These are phyloP conservation scores for Spatulosminthurus flaviceps DNA, from an alignment of 2,888 invertebrate species.

Conservation along the genomic window DNA sequence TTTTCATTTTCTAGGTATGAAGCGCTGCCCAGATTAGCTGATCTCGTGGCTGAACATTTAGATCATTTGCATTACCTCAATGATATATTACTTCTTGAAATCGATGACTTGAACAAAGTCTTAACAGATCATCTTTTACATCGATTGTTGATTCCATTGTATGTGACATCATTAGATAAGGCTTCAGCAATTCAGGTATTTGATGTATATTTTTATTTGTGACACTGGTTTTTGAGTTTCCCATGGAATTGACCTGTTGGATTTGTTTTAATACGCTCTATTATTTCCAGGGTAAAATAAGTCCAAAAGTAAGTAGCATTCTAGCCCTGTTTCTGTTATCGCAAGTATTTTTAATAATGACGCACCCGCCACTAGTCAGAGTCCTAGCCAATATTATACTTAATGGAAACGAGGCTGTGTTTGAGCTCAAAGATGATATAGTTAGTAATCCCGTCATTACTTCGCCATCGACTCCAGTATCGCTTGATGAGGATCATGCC, in stretches of 20 bases:
- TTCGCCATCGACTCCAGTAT: slow-evolving; percentile 24
- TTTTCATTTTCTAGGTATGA: slow-evolving; percentile 75
- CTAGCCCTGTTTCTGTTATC: slow-evolving; percentile 90
- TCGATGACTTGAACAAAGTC: slow-evolving; percentile 91
- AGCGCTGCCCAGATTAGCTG: slow-evolving; percentile 87
- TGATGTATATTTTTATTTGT: slow-evolving; percentile 6
- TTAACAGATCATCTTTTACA: slow-evolving; percentile 92
- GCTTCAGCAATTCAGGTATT: slow-evolving; percentile 36
- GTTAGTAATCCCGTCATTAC: slow-evolving; percentile 30
- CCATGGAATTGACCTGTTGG: too few relatives aligned
- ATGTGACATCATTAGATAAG: slow-evolving; percentile 82
- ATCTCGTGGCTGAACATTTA: slow-evolving; percentile 94
- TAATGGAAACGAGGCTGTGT: slow-evolving; percentile 74
- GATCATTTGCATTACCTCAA: slow-evolving; percentile 98
- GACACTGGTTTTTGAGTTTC: too few relatives aligned
- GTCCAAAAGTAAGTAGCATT: slow-evolving; percentile 84
- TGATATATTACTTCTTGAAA: slow-evolving; percentile 92
- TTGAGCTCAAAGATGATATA: slow-evolving; percentile 50
- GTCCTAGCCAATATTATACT: slow-evolving; percentile 90
- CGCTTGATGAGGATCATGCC: slow-evolving; percentile 10
- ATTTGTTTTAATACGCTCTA: too few relatives aligned
- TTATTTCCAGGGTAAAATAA: slow-evolving; percentile 32
- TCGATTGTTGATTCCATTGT: slow-evolving; percentile 89
- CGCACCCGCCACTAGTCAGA: slow-evolving; percentile 89
- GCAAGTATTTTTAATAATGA: slow-evolving; percentile 93